These are phyloP conservation scores for Cyphomyrus plagiostoma DNA, from an alignment of 2,113 vertebrate species.

Conservation along the genomic window DNA sequence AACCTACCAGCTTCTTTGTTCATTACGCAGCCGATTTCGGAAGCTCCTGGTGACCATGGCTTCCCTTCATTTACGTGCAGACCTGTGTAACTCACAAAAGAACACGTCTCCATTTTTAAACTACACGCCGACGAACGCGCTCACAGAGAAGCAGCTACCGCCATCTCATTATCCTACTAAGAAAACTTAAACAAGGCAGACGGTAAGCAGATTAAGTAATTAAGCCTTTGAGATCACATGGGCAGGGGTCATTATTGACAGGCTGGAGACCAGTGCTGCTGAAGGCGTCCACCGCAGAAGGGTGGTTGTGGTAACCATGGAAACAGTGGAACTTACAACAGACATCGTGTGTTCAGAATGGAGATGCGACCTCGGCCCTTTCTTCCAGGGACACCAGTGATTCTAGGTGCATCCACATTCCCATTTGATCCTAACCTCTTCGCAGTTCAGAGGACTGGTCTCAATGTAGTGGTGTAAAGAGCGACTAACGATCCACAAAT, in stretches of 20 bases:
- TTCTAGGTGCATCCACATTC: background rate
- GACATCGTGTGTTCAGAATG: slow-evolving; percentile 30
- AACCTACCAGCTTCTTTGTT: background rate
- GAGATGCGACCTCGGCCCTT: slow-evolving; percentile 18
- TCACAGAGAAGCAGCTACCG: slow-evolving; percentile 3
- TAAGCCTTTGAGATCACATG: slow-evolving; percentile 34
- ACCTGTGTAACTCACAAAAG: background rate
- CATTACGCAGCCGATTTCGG: background rate
- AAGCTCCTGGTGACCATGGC: background rate
- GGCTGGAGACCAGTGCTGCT: slow-evolving; percentile 22
- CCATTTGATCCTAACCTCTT: background rate
- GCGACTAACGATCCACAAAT: background rate
- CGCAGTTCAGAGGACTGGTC: background rate
- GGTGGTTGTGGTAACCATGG: slow-evolving; percentile 40
- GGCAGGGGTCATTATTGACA: slow-evolving; percentile 32
- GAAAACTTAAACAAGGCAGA: slow-evolving; percentile 13
- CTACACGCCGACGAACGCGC: background rate
- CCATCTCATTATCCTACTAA: slow-evolving; percentile 19
- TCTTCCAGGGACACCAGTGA: slow-evolving; percentile 17
- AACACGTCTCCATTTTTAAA: background rate
- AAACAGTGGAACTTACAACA: slow-evolving; percentile 38
- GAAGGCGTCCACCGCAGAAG: slow-evolving; percentile 13
- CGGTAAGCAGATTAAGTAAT: slow-evolving; percentile 29
- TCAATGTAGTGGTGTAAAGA: background rate
- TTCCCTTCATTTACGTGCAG: background rate